Conservation (phyloP, 1,140 invertebrate species). For the Zaprionus davidi region DNA sequence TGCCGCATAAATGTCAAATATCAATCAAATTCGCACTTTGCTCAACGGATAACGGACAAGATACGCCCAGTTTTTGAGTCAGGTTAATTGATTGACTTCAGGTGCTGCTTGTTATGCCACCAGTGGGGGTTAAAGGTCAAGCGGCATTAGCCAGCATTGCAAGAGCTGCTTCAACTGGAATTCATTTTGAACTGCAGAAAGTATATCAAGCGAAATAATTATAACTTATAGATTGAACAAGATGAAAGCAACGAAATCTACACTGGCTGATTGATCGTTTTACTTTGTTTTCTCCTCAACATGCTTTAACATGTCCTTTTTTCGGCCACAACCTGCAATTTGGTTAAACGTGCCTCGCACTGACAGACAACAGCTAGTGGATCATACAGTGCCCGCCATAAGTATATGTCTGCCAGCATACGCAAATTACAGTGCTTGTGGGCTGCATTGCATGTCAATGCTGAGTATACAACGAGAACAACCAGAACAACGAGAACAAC, state of each 20-base stretch:
- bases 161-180: neutral
- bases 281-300: neutral
- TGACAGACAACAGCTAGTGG: neutral
- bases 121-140: constrained; percentile 11
- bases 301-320: constrained; percentile 6
- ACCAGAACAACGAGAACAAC: constrained; percentile 5
- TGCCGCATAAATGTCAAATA: constrained; percentile 66
- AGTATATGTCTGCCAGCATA: constrained; percentile 50
- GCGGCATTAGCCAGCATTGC: neutral
- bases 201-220: neutral
- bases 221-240: too few relatives aligned
- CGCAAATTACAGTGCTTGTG: constrained; percentile 53
- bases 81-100: constrained; percentile 56
- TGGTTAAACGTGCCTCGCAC: constrained; percentile 26
- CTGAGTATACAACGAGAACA: constrained; percentile 36
- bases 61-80: constrained; percentile 47
- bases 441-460: constrained; percentile 57
- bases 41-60: constrained; percentile 48
- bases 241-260: neutral
- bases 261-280: neutral
- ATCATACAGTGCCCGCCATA: constrained; percentile 35
- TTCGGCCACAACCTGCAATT: constrained; percentile 43
- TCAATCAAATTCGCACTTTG: constrained; percentile 67
- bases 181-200: neutral
- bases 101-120: constrained; percentile 15